These are phyloP conservation scores for Melitaea athalia DNA, from an alignment of 2,888 invertebrate genomes.

Conservation along the genomic window DNA sequence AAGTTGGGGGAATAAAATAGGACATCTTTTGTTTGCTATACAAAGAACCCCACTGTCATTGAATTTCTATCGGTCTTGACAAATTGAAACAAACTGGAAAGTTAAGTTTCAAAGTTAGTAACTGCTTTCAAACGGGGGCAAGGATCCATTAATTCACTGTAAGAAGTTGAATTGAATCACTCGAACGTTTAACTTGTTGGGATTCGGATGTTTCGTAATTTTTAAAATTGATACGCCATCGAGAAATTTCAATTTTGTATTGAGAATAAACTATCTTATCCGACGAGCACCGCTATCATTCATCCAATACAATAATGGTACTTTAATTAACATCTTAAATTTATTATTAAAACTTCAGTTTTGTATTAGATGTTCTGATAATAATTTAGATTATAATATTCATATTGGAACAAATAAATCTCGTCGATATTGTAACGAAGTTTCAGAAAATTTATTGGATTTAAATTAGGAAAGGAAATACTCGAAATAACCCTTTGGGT, in stretches of 20 bases:
- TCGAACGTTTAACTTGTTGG: conserved; percentile 58
- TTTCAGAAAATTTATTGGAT: background rate
- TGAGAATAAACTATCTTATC: conserved; percentile 17
- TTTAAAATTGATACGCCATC: conserved; percentile 34
- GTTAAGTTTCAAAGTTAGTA: conserved; percentile 65
- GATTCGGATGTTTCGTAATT: conserved; percentile 44
- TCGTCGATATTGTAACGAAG: background rate
- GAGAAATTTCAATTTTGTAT: conserved; percentile 27
- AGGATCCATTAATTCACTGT: conserved; percentile 71
- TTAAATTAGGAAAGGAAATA: conserved; percentile 18
- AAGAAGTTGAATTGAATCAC: conserved; percentile 74
- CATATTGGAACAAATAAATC: conserved; percentile 1
- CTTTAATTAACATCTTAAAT: conserved; percentile 25
- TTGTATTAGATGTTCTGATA: no score
- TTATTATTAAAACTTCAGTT: background rate
- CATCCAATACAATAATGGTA: conserved; percentile 18
- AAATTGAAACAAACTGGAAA: conserved; percentile 76
- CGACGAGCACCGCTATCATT: conserved; percentile 10
- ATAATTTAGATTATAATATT: conserved; percentile 3
- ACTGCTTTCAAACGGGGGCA: conserved; percentile 61
- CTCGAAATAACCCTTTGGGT: conserved; percentile 59
- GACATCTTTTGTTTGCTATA: conserved; percentile 64
- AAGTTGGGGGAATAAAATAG: conserved; percentile 52
- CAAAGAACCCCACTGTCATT: conserved; percentile 59
- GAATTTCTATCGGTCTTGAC: conserved; percentile 69